These are phyloP conservation scores for Xestia rhomboidea DNA, from an alignment of 2,888 invertebrate genomes.

Conservation along the genomic window DNA sequence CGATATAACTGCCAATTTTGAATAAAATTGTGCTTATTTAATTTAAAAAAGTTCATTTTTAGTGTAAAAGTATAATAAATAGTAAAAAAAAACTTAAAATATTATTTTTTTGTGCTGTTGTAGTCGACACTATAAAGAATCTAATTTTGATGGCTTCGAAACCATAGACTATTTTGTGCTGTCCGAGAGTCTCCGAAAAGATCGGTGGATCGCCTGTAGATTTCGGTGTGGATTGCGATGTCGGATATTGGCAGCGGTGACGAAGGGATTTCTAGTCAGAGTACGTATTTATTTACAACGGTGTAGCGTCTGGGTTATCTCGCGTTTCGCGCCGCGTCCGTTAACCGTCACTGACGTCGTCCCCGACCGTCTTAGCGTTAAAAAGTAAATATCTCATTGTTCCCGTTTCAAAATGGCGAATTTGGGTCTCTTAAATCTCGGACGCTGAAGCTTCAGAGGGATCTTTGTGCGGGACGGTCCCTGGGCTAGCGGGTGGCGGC, in stretches of 20 bases:
- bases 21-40: neutral
- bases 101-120: neutral
- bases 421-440: constrained; percentile 78
- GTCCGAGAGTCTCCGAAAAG: constrained; percentile 83
- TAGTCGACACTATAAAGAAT: constrained; percentile 70
- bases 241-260: constrained; percentile 95
- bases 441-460: constrained; percentile 66
- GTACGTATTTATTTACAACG: constrained; percentile 91
- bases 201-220: constrained; percentile 89
- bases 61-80: neutral
- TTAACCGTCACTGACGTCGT: constrained; percentile 76
- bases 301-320: constrained; percentile 72
- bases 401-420: constrained; percentile 91
- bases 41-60: neutral
- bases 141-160: constrained; percentile 84
- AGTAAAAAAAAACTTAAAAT: neutral
- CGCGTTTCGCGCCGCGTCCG: constrained; percentile 76
- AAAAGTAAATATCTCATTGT: constrained; percentile 90
- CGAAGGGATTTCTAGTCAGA: constrained; percentile 95
- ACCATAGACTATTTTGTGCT: constrained; percentile 85
- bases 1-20: no score
- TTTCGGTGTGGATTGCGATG: constrained; percentile 92
- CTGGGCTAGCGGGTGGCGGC: constrained; percentile 72
- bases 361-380: constrained; percentile 80
- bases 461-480: constrained; percentile 67